These are phyloP conservation scores for Seriola rivoliana DNA, from an alignment of 2,113 vertebrate genomes.

Conservation along the genomic window DNA sequence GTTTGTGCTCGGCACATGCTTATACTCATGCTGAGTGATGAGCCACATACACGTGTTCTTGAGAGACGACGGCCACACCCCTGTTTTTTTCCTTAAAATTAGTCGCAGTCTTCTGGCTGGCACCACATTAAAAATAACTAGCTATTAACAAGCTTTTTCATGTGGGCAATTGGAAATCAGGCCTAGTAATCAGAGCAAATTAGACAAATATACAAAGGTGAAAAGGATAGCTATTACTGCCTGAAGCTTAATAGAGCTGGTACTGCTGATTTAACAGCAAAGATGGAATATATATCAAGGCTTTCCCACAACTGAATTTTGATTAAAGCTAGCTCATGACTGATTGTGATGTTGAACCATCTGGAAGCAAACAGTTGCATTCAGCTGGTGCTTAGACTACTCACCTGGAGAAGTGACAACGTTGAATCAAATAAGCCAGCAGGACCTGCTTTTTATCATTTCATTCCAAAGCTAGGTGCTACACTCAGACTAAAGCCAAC, in stretches of 20 bases:
- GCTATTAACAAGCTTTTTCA: conserved; percentile 16
- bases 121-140: conserved; percentile 20
- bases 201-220: conserved; percentile 19
- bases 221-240: not conserved
- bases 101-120: not conserved
- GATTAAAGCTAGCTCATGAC: conserved; percentile 28
- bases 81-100: conserved; percentile 6
- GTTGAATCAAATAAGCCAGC: conserved; percentile 40
- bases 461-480: conserved; percentile 13
- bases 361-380: conserved; percentile 26
- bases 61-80: not conserved
- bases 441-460: conserved; percentile 39
- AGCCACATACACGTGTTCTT: conserved; percentile 16
- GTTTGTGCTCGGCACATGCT: conserved; percentile 31
- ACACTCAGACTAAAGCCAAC: conserved; percentile 33
- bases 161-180: conserved; percentile 6
- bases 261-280: conserved; percentile 19
- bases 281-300: conserved; percentile 3
- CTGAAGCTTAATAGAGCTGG: conserved; percentile 13
- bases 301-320: conserved; percentile 23
- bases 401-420: conserved; percentile 52
- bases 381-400: conserved; percentile 33
- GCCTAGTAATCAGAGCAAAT: conserved; percentile 39
- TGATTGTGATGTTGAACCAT: conserved; percentile 35
- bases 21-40: conserved; percentile 29